phyloP scores from a whole-genome alignment of 2,113 vertebrate species.

The Nothocercus julius region DNA sequence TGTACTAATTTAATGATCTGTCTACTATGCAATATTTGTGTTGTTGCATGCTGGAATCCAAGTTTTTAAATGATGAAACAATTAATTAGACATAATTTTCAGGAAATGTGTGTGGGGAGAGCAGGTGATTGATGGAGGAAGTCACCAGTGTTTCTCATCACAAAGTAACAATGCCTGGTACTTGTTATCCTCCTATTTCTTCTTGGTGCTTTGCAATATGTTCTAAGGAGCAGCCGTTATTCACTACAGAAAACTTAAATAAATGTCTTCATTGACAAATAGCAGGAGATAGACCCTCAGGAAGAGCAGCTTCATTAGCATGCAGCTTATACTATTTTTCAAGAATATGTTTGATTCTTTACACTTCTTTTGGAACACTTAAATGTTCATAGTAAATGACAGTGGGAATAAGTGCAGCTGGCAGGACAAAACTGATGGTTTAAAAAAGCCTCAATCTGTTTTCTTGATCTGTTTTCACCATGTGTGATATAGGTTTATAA shows the following conservation, averaged over 20 bases:
- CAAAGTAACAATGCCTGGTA: slow-evolving; percentile 38
- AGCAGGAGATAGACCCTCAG: slow-evolving; percentile 59
- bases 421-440: slow-evolving; percentile 55
- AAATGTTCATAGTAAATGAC: slow-evolving; percentile 63
- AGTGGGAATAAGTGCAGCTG: slow-evolving; percentile 56
- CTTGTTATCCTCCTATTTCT: slow-evolving; percentile 34
- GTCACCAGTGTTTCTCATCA: background rate
- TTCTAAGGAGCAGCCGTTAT: slow-evolving; percentile 55
- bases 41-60: background rate
- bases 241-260: slow-evolving; percentile 56
- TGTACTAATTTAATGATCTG: background rate
- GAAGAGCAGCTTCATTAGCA: slow-evolving; percentile 55
- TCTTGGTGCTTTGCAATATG: slow-evolving; percentile 11
- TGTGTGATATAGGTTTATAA: slow-evolving; percentile 34
- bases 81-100: slow-evolving; percentile 8
- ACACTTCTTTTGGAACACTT: slow-evolving; percentile 25
- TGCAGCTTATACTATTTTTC: slow-evolving; percentile 50
- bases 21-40: background rate
- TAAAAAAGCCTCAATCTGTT: slow-evolving; percentile 69
- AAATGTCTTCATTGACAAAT: slow-evolving; percentile 65
- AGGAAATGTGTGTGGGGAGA: background rate
- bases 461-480: slow-evolving; percentile 61
- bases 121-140: background rate
- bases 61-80: background rate
- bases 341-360: slow-evolving; percentile 50